These are phyloP conservation scores for Cerastis rubricosa DNA, from an alignment of 2,888 invertebrate species.

Conservation along the genomic window DNA sequence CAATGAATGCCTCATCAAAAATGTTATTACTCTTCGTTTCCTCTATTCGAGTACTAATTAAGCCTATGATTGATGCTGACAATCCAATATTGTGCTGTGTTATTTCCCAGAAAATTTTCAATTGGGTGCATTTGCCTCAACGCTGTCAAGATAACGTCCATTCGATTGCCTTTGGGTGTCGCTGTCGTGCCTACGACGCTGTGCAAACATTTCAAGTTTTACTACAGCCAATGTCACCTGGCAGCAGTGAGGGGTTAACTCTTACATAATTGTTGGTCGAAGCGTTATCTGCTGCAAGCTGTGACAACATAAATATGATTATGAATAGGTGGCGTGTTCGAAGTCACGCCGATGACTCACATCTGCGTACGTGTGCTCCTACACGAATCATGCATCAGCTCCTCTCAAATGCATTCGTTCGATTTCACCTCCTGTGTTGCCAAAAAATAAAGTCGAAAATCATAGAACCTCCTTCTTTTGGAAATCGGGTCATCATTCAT, in stretches of 20 bases:
- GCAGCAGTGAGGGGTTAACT: conserved; percentile 61
- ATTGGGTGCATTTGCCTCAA: conserved; percentile 59
- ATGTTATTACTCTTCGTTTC: not conserved
- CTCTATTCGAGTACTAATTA: not conserved
- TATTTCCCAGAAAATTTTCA: conserved; percentile 48
- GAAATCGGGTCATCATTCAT: too few species aligned
- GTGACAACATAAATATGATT: conserved; percentile 66
- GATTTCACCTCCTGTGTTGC: conserved; percentile 24
- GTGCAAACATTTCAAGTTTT: conserved; percentile 64
- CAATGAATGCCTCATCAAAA: conserved; percentile 2
- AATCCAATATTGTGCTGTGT: conserved; percentile 16
- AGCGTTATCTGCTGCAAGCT: conserved; percentile 67
- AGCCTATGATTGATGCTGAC: conserved; percentile 6
- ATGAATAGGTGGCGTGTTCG: conserved; percentile 61
- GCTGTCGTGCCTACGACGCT: conserved; percentile 44
- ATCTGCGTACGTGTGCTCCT: conserved; percentile 49
- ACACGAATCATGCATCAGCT: conserved; percentile 41
- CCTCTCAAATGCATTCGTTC: conserved; percentile 17
- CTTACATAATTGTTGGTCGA: conserved; percentile 64
- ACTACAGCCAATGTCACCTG: conserved; percentile 60
- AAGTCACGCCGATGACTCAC: conserved; percentile 63
- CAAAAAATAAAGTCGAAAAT: conserved; percentile 23
- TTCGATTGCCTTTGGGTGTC: conserved; percentile 46
- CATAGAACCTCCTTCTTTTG: too few species aligned
- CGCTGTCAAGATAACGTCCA: conserved; percentile 62